Evolutionary conservation across 2,113 vertebrate species (phyloP).

Genomic region (Pipra filicauda): DNA sequence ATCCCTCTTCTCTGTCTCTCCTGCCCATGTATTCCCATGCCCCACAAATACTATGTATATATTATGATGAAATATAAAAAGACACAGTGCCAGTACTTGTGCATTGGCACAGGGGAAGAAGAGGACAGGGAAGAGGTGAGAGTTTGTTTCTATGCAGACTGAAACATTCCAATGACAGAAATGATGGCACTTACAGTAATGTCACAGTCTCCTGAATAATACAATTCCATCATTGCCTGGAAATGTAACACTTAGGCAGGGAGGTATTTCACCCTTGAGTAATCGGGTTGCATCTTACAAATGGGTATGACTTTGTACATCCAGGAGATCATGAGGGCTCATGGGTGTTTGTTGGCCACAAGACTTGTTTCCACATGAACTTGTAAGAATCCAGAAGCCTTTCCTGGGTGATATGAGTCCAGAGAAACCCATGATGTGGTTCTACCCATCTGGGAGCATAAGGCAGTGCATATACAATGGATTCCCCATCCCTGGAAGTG

Average conservation of each 20-base stretch:
- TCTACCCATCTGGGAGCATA: not conserved
- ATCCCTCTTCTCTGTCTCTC: not conserved
- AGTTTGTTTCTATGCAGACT: not conserved
- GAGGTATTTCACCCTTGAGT: not conserved
- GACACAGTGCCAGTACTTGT: not conserved
- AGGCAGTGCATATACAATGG: not conserved
- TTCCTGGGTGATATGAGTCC: not conserved
- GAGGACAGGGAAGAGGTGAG: not conserved
- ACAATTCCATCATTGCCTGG: slow-evolving; percentile 32
- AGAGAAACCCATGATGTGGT: not conserved
- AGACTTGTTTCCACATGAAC: not conserved
- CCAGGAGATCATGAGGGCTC: not conserved
- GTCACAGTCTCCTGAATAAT: not conserved
- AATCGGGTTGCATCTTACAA: not conserved
- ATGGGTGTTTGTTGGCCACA: not conserved
- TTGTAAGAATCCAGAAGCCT: not conserved
- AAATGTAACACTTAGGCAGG: not conserved
- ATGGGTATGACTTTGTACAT: not conserved
- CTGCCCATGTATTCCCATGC: not conserved
- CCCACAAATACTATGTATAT: not conserved
- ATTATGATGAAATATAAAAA: not conserved
- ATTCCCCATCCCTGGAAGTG: not conserved
- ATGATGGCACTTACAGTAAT: slow-evolving; percentile 10
- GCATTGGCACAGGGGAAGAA: not conserved
- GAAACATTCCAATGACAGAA: not conserved